Conservation (phyloP, 2,888 invertebrate genomes). For the Laothoe populi region DNA sequence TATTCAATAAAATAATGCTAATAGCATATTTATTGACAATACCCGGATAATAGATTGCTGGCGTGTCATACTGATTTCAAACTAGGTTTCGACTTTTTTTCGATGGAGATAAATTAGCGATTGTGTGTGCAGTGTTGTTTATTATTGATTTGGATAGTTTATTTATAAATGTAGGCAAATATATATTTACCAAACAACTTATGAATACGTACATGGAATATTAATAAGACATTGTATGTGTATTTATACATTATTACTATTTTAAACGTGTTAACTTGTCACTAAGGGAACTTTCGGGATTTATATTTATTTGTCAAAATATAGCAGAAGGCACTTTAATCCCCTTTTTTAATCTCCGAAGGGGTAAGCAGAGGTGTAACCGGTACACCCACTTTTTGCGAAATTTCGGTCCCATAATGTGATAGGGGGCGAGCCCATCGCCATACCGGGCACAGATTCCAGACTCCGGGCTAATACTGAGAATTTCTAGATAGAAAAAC, state of each 20-base stretch:
- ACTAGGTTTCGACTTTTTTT: slow-evolving; percentile 9
- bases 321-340: too few relatives aligned
- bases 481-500: too few relatives aligned
- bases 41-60: slow-evolving; percentile 38
- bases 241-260: background rate
- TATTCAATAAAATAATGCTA: slow-evolving; percentile 35
- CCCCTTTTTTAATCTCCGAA: too few relatives aligned
- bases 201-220: background rate
- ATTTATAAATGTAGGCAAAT: background rate
- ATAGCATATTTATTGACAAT: slow-evolving; percentile 33
- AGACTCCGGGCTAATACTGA: too few relatives aligned
- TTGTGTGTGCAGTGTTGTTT: slow-evolving; percentile 6
- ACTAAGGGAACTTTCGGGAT: too few relatives aligned
- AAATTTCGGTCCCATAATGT: too few relatives aligned
- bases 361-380: too few relatives aligned
- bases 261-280: too few relatives aligned
- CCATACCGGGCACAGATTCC: too few relatives aligned
- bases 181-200: background rate
- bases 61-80: slow-evolving; percentile 12
- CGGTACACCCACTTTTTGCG: too few relatives aligned
- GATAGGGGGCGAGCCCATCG: too few relatives aligned
- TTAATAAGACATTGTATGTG: background rate
- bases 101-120: slow-evolving; percentile 11
- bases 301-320: too few relatives aligned
- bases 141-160: background rate